Percentiles rank a stretch among this genome's conserved stretches.
Evolutionary conservation across 2,888 invertebrate genomes (phyloP).

Genomic region (Morpho achilles): DNA sequence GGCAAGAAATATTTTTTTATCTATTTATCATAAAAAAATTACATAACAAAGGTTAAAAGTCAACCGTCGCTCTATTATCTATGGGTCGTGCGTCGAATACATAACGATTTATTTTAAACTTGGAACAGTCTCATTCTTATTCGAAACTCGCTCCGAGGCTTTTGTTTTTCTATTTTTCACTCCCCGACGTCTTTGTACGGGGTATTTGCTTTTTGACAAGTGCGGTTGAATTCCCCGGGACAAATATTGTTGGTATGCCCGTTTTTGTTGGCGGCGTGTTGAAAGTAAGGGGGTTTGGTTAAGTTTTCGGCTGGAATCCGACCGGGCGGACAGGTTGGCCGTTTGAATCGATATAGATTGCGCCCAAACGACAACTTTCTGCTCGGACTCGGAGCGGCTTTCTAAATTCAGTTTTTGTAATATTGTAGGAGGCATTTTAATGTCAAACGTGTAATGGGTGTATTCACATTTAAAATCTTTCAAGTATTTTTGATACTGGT

Average conservation of each 20-base stretch:
- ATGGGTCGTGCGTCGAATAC: conserved; percentile 56
- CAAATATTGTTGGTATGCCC: conserved; percentile 56
- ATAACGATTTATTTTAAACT: conserved; percentile 58
- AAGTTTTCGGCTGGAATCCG: conserved; percentile 30
- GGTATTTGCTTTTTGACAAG: conserved; percentile 72
- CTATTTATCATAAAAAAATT: conserved; percentile 7
- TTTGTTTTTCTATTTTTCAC: conserved; percentile 64
- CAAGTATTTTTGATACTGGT: too few species aligned
- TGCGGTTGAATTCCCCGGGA: conserved; percentile 58
- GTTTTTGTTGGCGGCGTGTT: conserved; percentile 41
- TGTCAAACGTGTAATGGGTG: not conserved
- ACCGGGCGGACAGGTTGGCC: conserved; percentile 16
- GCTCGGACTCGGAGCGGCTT: not conserved
- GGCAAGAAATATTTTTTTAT: not conserved
- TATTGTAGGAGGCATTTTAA: not conserved
- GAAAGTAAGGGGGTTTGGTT: conserved; percentile 23
- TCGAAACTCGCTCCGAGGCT: conserved; percentile 45
- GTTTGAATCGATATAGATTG: conserved; percentile 1
- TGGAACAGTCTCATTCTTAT: conserved; percentile 52
- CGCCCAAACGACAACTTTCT: not conserved
- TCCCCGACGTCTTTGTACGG: conserved; percentile 54
- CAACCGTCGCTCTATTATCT: conserved; percentile 49
- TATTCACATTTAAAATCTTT: too few species aligned
- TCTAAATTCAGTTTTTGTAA: not conserved
- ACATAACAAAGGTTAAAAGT: conserved; percentile 17